Conservation (phyloP, 2,888 invertebrate species). For the Gibbula magus region DNA sequence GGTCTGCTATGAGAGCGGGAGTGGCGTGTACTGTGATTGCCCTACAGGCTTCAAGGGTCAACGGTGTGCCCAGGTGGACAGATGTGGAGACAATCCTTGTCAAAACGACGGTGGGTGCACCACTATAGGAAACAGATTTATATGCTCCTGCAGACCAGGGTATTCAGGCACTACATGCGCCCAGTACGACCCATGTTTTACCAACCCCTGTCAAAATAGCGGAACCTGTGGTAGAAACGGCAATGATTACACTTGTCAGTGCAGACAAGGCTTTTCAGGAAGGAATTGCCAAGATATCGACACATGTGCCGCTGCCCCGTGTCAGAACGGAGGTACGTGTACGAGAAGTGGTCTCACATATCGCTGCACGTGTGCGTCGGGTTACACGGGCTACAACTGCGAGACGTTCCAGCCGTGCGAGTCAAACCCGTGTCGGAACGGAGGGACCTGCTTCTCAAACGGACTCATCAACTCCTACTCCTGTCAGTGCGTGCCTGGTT, state of each 20-base stretch:
- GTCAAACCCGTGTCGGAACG: conserved; percentile 19
- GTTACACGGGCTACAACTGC: not conserved
- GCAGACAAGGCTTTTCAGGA: not conserved
- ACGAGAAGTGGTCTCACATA: not conserved
- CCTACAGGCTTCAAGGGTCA: not conserved
- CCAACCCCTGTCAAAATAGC: conserved; percentile 15
- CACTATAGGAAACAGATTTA: not conserved
- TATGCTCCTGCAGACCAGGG: conserved; percentile 7
- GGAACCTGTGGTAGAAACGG: not conserved
- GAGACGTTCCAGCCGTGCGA: conserved; percentile 9
- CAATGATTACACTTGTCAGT: not conserved
- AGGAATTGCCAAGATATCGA: not conserved
- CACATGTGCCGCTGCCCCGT: not conserved
- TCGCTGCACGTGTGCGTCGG: not conserved
- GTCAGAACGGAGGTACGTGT: conserved; percentile 7
- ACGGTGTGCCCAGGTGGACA: not conserved
- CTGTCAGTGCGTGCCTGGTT: not conserved
- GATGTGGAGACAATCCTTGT: not conserved
- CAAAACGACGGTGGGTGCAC: not conserved
- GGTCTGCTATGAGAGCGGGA: not conserved
- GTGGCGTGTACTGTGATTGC: not conserved
- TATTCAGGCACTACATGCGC: conserved; percentile 17
- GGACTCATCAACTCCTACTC: not conserved
- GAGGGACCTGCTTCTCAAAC: conserved; percentile 18
- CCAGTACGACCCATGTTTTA: not conserved